phyloP scores from a whole-genome alignment of 2,113 vertebrate species.

The Paradisaea rubra region DNA sequence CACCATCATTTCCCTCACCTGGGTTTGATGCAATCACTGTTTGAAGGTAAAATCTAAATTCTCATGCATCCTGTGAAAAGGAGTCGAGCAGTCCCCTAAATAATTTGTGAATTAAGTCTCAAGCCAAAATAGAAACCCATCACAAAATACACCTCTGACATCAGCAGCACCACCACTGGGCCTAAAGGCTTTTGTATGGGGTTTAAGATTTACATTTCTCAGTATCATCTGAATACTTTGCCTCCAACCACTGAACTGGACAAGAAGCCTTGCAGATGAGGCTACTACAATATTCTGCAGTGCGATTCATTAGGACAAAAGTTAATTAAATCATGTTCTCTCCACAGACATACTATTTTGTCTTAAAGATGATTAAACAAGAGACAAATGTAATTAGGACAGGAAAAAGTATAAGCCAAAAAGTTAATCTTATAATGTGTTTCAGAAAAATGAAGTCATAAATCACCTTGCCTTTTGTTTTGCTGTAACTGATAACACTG shows the following conservation, averaged over 20 bases:
- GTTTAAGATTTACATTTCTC: not conserved
- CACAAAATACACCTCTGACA: not conserved
- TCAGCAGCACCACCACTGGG: not conserved
- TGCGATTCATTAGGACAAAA: constrained; percentile 46
- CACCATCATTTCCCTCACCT: not conserved
- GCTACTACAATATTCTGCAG: not conserved
- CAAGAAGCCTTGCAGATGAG: not conserved
- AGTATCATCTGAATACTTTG: not conserved
- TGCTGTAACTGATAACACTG: not conserved
- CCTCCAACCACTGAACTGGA: not conserved
- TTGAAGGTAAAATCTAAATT: not conserved
- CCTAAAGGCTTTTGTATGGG: not conserved
- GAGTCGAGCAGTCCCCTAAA: not conserved
- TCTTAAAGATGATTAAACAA: not conserved
- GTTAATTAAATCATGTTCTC: constrained; percentile 68
- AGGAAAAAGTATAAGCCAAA: not conserved
- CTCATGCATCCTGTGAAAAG: not conserved
- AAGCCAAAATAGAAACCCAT: not conserved
- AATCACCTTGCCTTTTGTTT: not conserved
- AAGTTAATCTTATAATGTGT: not conserved
- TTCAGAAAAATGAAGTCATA: not conserved
- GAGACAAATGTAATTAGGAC: not conserved
- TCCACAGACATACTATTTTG: not conserved
- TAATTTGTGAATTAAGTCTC: not conserved
- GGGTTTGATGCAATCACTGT: not conserved